Evolutionary conservation across 64 coral and sea anemone genomes (phyloP), one percentile per base, ranked within the genome.

Genomic region (Orbicella faveolata): DNA sequence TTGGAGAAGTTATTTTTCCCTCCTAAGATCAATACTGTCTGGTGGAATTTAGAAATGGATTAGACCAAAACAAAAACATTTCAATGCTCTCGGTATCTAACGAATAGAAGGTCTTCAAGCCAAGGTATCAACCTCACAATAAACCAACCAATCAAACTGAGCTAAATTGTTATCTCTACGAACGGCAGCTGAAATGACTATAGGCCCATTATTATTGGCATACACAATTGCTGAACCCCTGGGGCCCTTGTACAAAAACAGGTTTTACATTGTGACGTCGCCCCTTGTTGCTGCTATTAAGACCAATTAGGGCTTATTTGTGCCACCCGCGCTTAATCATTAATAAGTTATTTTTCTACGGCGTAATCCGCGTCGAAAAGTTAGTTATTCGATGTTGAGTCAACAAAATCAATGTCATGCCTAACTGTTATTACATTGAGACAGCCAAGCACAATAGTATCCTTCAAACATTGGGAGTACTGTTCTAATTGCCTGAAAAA

Each of bases 111-210:
- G 81, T 69, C 63, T 83, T 67, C 63, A 68, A 68, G 73, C 59
- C 80, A 76, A 63, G 73, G 61, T 81, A 39, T 61, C 87, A 17
- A 76, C 35, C 10, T 84, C 0, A 68, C 13, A 7, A 34, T 11
- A n/a, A 63, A 75, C 44, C 9, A 91, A 12, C 89, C 89, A 91
- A 91, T 91, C 73, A 85, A 53, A 77, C 23, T 51, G 61, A 34
- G 39, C 2, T 37, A 53, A 54, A 5, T 11, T n/a, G 19, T 51
- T 12, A 84, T 91, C 89, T 84, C 89, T n/a, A 77, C 41, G 89
- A 64, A 83, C 69, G 72, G 74, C 89, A 91, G 89, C 89, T 91
- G 89, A 63, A n/a, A n/a, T 3, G 17, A 13, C 6, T 15, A 12
- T 12, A 72, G 4, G 52, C 81, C 52, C 63, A 63, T 63, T 83